phyloP scores from a whole-genome alignment of 1,140 invertebrate species.

The Mesaphorura yosii region DNA sequence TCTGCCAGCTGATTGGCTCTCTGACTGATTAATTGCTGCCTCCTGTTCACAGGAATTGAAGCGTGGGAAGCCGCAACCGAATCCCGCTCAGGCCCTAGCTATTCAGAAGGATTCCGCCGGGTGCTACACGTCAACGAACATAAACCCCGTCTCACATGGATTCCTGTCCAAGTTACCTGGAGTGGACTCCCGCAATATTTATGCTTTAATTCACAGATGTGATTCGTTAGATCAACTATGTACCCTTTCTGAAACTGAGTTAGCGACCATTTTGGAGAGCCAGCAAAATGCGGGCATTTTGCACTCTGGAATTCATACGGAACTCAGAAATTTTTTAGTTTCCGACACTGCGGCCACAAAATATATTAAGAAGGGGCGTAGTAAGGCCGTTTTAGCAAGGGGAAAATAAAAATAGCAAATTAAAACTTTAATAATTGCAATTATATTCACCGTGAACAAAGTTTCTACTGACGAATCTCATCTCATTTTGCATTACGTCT shows the following conservation, averaged over 20 bases:
- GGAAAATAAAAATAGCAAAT: too few relatives aligned
- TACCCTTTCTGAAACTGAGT: constrained; percentile 47
- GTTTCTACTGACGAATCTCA: too few relatives aligned
- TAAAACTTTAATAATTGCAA: too few relatives aligned
- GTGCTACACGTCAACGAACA: constrained; percentile 40
- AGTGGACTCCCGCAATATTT: constrained; percentile 74
- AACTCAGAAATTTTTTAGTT: constrained; percentile 40
- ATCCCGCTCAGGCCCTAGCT: constrained; percentile 48
- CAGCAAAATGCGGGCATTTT: constrained; percentile 48
- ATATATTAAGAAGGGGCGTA: too few relatives aligned
- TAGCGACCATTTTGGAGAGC: constrained; percentile 52
- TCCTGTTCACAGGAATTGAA: constrained; percentile 49
- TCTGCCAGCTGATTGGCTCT: neutral
- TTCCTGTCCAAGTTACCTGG: constrained; percentile 84
- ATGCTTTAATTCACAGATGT: constrained; percentile 63
- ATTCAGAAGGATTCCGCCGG: constrained; percentile 34
- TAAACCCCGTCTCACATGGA: constrained; percentile 63
- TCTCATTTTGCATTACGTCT: too few relatives aligned
- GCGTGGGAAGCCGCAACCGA: constrained; percentile 65
- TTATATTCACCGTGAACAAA: too few relatives aligned
- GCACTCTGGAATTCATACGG: constrained; percentile 49
- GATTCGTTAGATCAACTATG: constrained; percentile 48
- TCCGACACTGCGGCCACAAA: too few relatives aligned
- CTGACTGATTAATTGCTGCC: neutral
- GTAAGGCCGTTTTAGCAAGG: too few relatives aligned